Evolutionary conservation across 2,888 invertebrate genomes (phyloP).

Genomic region (Trichogramma evanescens): DNA sequence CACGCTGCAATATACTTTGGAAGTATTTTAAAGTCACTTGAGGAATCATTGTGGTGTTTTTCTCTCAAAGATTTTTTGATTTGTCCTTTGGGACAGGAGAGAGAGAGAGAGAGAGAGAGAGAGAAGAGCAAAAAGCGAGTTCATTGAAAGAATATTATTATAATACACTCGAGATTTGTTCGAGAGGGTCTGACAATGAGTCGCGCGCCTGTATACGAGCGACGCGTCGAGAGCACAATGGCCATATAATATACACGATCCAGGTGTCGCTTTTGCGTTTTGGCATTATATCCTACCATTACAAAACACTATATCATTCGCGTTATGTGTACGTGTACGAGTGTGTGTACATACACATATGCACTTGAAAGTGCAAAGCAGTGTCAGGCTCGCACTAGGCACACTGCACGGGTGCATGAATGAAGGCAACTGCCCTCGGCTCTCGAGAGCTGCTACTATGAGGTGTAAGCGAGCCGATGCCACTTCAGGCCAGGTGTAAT

Average conservation of each 20-base stretch:
- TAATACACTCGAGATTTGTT: neutral
- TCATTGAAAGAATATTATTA: too few species aligned
- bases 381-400: neutral
- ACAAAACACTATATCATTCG: constrained; percentile 45
- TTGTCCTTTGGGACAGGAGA: neutral
- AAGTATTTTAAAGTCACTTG: constrained; percentile 12
- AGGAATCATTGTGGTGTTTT: constrained; percentile 4
- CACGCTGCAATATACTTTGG: neutral
- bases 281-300: constrained; percentile 38
- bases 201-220: neutral
- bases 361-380: too few species aligned
- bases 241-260: constrained; percentile 19
- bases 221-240: neutral
- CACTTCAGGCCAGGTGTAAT: constrained; percentile 28
- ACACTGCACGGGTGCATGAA: constrained; percentile 1
- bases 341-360: too few species aligned
- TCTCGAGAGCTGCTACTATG: too few species aligned
- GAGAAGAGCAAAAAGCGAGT: too few species aligned
- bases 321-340: too few species aligned
- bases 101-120: too few species aligned
- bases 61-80: constrained; percentile 11
- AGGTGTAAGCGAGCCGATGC: too few species aligned
- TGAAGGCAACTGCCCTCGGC: too few species aligned
- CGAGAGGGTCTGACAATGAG: constrained; percentile 6
- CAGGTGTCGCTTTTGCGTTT: constrained; percentile 37